Evolutionary conservation across 2,113 vertebrate genomes (phyloP), one percentile per base, ranked within the genome.

Genomic region (Colius striatus): DNA sequence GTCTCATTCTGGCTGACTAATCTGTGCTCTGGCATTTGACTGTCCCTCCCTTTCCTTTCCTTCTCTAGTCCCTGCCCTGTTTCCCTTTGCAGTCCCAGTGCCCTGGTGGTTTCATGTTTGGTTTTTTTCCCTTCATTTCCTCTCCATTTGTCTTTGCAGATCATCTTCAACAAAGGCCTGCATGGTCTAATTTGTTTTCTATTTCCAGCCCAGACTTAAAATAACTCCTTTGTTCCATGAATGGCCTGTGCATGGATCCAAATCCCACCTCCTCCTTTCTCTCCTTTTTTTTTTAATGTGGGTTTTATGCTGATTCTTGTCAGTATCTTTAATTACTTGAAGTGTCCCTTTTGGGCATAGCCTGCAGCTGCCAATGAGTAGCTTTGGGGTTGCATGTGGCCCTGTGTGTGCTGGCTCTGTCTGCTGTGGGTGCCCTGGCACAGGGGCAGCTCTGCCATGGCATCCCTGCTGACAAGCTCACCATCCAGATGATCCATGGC

Each of bases 191-290:
- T 94, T 96, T 92, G 92, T 86, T 95, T 96, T 96, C 93, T 95
- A 81, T 96, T 95, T 96, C 92, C 80, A 97, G 92, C 86, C 86
- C 50, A 17, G 65, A 20, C 90, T 92, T 94, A 92, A 94, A 96
- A 97, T 94, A 97, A 95, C 92, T 92, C 92, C 58, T 92, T 95
- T 95, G 92, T 96, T 95, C 89, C 72, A 38, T 89, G 85, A 94
- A 88, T 79, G 93, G 90, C 88, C 92, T 57, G 21, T 72, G 83
- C 65, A 9, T n/a, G 79, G 83, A 86, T 96, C 79, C 93, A 92
- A 79, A 94, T 78, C 90, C 53, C 61, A 54, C 63, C 87, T 38
- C 45, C 57, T 23, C 9, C 8, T 26, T 11, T 30, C 8, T 54
- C 17, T 11, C 11, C 6, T 30, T 50, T 45, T 41, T 55, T 55